phyloP scores from a whole-genome alignment of 2,797 vertebrate genomes.

The Sorex maritimensis region DNA sequence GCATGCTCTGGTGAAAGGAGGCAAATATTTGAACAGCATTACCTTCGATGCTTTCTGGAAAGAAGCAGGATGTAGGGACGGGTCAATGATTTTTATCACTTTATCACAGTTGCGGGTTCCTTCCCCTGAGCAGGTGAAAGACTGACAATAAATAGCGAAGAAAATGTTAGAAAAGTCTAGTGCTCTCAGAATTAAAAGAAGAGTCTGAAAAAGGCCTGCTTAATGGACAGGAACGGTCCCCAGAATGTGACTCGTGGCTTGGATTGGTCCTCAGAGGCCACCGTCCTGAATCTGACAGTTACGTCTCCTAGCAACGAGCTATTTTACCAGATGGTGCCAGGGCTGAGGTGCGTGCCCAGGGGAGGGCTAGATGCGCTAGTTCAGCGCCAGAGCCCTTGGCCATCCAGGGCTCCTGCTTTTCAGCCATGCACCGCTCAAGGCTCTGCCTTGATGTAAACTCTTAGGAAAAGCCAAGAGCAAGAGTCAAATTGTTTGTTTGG shows the following conservation, averaged over 20 bases:
- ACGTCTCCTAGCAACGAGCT: constrained; percentile 79
- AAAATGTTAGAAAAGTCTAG: constrained; percentile 18
- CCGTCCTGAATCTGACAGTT: constrained; percentile 46
- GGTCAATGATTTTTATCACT: no score
- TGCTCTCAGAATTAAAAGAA: not conserved
- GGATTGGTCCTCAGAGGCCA: constrained; percentile 71
- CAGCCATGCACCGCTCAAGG: not conserved
- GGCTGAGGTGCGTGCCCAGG: not conserved
- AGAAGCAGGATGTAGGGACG: not conserved
- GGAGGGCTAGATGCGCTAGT: not conserved
- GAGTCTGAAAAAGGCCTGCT: not conserved
- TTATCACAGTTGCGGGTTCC: constrained; percentile 22
- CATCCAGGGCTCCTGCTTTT: not conserved
- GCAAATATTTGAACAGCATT: not conserved
- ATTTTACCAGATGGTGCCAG: accelerated
- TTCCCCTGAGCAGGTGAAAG: not conserved
- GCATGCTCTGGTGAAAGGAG: constrained; percentile 26
- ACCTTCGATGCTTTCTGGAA: not conserved
- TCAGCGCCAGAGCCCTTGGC: no score
- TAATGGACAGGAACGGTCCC: not conserved
- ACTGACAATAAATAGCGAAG: constrained; percentile 51
- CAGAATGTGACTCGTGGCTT: accelerated
- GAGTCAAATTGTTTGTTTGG: not conserved
- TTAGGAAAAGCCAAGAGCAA: not conserved
- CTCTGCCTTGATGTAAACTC: not conserved